Evolutionary conservation across 37 sponge, comb jelly and placozoan genomes (phyloP).

Genomic region (Halisarca cf. caerulea): DNA sequence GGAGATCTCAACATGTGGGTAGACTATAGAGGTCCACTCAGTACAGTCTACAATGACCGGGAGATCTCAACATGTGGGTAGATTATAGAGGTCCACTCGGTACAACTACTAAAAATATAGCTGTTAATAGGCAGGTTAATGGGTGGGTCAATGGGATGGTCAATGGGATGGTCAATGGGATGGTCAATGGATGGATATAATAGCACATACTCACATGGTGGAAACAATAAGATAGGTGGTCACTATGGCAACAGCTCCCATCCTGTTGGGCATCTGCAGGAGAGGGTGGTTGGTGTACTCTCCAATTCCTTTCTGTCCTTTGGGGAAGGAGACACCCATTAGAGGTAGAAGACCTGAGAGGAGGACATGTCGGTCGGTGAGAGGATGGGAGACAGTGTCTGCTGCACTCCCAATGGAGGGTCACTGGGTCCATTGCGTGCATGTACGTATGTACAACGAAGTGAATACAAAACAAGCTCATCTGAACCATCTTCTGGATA

Average conservation of each 20-base stretch:
- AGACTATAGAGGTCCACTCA: too few relatives aligned
- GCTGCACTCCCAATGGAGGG: not conserved
- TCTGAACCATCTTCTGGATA: not conserved
- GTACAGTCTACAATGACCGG: too few relatives aligned
- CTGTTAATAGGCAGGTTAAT: not conserved
- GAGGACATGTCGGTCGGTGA: not conserved
- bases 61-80: too few relatives aligned
- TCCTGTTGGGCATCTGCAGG: not conserved
- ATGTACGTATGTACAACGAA: not conserved
- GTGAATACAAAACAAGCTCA: not conserved
- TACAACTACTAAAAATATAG: too few relatives aligned
- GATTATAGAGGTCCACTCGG: too few relatives aligned
- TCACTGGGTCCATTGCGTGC: not conserved
- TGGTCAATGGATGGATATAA: too few relatives aligned
- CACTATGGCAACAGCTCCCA: conserved; percentile 7
- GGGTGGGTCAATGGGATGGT: too few relatives aligned
- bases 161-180: too few relatives aligned
- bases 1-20: too few relatives aligned
- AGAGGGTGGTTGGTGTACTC: not conserved
- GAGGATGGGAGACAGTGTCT: not conserved
- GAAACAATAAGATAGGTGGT: not conserved
- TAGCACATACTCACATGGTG: not conserved
- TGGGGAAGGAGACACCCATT: not conserved
- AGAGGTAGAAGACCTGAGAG: conserved; percentile 12
- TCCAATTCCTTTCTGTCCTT: conserved; percentile 6